Percentiles rank a stretch among this genome's conserved stretches.
These are phyloP conservation scores for Brachyhypopomus gauderio DNA, from an alignment of 2,113 vertebrate species.

Conservation along the genomic window DNA sequence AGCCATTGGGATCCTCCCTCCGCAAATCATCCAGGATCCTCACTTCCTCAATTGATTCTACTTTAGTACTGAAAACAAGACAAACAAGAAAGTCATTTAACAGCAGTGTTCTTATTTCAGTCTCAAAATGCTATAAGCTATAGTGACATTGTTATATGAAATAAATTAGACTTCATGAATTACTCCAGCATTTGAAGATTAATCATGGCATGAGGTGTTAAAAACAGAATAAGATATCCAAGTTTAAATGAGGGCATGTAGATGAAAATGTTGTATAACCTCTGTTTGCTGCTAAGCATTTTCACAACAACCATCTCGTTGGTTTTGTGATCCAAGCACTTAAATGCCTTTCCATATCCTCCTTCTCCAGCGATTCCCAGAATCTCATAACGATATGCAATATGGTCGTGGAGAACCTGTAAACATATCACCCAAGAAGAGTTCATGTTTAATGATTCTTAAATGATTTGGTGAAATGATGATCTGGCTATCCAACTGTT, in stretches of 20 bases:
- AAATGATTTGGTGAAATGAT: not conserved
- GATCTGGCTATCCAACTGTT: too few species aligned
- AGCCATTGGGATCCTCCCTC: conserved; percentile 86
- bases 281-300: conserved; percentile 90
- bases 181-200: not conserved
- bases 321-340: conserved; percentile 91
- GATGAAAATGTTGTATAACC: conserved; percentile 61
- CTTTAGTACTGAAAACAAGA: conserved; percentile 81
- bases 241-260: not conserved
- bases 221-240: not conserved
- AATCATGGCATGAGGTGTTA: not conserved
- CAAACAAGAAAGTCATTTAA: not conserved
- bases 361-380: conserved; percentile 91
- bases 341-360: conserved; percentile 89
- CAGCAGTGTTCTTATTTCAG: not conserved
- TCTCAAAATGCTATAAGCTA: not conserved
- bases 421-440: not conserved
- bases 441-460: not conserved
- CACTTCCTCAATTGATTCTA: conserved; percentile 80
- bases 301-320: conserved; percentile 89
- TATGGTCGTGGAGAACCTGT: conserved; percentile 90
- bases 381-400: conserved; percentile 88
- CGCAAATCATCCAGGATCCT: conserved; percentile 87
- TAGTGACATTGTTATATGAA: too few species aligned
- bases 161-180: not conserved